Conservation (phyloP, 2,888 invertebrate genomes). For the Polydrusus cervinus region DNA sequence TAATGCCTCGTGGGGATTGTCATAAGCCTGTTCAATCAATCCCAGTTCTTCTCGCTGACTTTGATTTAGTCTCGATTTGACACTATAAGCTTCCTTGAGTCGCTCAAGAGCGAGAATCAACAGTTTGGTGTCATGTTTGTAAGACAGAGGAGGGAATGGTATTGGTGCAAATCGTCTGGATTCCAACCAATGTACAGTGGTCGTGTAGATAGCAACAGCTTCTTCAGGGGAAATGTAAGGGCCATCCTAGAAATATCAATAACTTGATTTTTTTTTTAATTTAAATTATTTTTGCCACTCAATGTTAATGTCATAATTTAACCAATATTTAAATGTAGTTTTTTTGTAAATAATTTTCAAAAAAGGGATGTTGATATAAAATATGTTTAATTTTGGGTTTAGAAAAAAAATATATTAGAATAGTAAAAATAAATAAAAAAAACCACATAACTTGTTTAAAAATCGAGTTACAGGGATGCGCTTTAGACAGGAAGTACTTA, state of each 20-base stretch:
- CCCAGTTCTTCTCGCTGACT: slow-evolving; percentile 99
- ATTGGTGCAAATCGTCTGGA: slow-evolving; percentile 98
- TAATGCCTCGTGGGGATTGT: slow-evolving; percentile 99
- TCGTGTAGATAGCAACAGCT: slow-evolving; percentile 99
- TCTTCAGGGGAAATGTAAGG: slow-evolving; percentile 99
- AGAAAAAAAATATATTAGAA: no score
- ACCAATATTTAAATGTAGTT: no score
- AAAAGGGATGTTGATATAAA: no score
- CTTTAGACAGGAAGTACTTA: no score
- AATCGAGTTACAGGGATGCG: no score
- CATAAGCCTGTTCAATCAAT: slow-evolving; percentile 99
- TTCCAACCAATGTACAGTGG: slow-evolving; percentile 99
- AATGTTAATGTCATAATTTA: no score
- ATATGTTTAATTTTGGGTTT: no score
- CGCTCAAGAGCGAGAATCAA: slow-evolving; percentile 97
- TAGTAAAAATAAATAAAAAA: no score
- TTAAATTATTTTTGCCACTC: no score
- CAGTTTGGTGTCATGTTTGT: slow-evolving; percentile 99
- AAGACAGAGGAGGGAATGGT: slow-evolving; percentile 98
- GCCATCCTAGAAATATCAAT: slow-evolving; percentile 79
- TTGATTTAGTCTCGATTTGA: slow-evolving; percentile 97
- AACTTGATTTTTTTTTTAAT: neutral
- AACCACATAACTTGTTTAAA: no score
- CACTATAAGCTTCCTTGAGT: slow-evolving; percentile 97
- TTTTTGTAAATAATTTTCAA: no score